Conservation (phyloP, 2,797 vertebrate genomes). For the Thamnophis elegans region DNA sequence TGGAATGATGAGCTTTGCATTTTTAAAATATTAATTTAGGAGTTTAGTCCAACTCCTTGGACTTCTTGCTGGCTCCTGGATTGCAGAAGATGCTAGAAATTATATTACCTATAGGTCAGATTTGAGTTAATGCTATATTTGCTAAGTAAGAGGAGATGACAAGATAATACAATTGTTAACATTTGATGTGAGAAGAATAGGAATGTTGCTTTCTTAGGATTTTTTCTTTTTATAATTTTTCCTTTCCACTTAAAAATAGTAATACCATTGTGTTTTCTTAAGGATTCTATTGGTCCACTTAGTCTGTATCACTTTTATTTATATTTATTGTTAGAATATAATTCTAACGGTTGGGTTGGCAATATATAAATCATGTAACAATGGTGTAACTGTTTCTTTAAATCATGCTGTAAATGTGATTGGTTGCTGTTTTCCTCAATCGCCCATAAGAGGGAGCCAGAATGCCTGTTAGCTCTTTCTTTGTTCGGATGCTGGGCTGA, state of each 20-base stretch:
- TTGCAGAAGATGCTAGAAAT: background rate
- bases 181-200: background rate
- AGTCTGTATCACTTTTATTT: background rate
- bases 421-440: too few species aligned
- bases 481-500: too few species aligned
- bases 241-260: background rate
- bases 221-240: background rate
- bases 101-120: background rate
- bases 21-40: background rate
- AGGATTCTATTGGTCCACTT: background rate
- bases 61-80: background rate
- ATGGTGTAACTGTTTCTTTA: too few species aligned
- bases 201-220: background rate
- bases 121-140: background rate
- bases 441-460: too few species aligned
- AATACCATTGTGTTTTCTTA: background rate
- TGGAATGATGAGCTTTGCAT: background rate
- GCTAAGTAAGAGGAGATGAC: background rate
- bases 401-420: too few species aligned
- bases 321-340: too few species aligned
- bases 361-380: too few species aligned
- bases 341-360: too few species aligned
- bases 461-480: too few species aligned
- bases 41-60: background rate
- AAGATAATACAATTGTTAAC: background rate